These are phyloP conservation scores for Apodemus agrarius DNA, from an alignment of 2,797 vertebrate genomes.

Conservation along the genomic window DNA sequence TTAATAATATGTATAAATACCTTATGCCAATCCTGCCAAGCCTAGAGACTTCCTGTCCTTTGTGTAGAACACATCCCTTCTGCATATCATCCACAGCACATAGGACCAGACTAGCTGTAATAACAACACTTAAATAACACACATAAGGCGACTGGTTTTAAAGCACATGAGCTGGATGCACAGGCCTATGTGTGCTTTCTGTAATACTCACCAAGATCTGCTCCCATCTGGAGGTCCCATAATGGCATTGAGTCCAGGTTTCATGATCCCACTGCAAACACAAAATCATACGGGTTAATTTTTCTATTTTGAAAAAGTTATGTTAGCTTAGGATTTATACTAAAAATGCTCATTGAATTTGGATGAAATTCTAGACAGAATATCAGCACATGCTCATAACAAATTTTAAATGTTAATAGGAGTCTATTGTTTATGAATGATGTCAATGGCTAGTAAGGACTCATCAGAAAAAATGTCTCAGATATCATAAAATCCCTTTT, in stretches of 20 bases:
- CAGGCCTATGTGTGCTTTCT: background rate
- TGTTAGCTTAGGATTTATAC: background rate
- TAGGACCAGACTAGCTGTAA: background rate
- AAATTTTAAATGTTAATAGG: background rate
- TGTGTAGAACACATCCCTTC: background rate
- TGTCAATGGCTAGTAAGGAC: too few relatives aligned
- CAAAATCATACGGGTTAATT: slow-evolving; percentile 4
- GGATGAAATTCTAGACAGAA: background rate
- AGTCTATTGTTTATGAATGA: too few relatives aligned
- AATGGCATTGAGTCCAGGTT: slow-evolving; percentile 89
- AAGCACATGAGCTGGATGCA: background rate
- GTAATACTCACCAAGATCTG: slow-evolving; percentile 89
- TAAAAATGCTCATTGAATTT: background rate
- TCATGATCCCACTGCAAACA: slow-evolving; percentile 88
- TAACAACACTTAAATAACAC: background rate
- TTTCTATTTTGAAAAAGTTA: background rate
- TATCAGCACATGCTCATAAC: background rate
- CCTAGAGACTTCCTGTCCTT: background rate
- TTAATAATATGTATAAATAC: background rate
- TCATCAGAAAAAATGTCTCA: too few relatives aligned
- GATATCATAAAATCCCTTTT: too few relatives aligned
- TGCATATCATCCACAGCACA: background rate
- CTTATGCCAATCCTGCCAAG: background rate
- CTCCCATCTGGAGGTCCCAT: slow-evolving; percentile 88
- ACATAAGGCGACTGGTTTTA: background rate